Conservation (phyloP, 2,888 invertebrate species). For the Pollenia amentaria region DNA sequence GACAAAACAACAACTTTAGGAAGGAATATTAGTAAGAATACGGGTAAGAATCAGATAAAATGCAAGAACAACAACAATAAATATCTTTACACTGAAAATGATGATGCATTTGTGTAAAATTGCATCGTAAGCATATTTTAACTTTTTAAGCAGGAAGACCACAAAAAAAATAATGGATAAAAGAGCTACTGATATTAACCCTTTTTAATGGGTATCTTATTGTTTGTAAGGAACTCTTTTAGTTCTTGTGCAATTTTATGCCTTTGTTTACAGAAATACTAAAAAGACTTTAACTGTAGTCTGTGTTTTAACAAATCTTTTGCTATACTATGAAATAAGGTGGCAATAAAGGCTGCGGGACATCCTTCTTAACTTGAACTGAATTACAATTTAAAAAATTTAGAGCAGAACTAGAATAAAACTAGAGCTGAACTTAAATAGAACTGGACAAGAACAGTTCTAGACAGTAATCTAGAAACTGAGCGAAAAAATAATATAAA, state of each 20-base stretch:
- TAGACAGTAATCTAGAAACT: too few species aligned
- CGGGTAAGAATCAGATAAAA: constrained; percentile 49
- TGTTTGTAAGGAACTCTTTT: background rate
- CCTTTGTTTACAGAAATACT: constrained; percentile 12
- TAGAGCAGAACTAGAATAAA: too few species aligned
- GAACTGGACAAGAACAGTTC: too few species aligned
- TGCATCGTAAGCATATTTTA: constrained; percentile 71
- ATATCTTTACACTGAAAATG: constrained; percentile 18
- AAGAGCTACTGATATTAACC: constrained; percentile 63
- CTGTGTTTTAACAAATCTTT: constrained; percentile 24
- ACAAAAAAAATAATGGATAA: background rate
- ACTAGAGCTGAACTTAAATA: too few species aligned
- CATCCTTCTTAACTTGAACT: background rate
- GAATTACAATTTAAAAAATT: background rate
- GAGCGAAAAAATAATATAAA: too few species aligned
- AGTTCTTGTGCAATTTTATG: background rate
- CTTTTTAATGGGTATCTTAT: constrained; percentile 18
- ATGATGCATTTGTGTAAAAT: constrained; percentile 71
- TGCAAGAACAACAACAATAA: constrained; percentile 1
- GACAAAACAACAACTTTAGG: constrained; percentile 12
- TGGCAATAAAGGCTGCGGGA: background rate
- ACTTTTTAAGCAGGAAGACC: constrained; percentile 12
- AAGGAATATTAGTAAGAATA: background rate
- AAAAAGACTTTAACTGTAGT: constrained; percentile 32
- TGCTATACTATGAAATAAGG: background rate